Base-by-base conservation (phyloP, 2,113 vertebrate species). In the Silurus meridionalis region DNA sequence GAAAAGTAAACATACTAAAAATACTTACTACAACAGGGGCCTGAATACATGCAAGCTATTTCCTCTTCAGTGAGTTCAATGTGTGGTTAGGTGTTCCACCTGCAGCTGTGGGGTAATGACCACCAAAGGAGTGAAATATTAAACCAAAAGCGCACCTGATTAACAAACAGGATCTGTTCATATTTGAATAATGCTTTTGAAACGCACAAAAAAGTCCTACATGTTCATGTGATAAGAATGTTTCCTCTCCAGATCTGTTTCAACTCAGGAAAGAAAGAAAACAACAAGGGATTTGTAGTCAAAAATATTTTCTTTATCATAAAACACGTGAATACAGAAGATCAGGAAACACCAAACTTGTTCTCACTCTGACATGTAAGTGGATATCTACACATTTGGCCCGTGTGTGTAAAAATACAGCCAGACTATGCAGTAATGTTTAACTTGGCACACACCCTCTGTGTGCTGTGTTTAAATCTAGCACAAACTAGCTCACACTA, bases 271-370 rank as follows among this genome's bases (percentile, higher is more conserved):
- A 53, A 79, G 0, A 67, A 82, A 64, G 72, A 77, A 61, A 71
- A 17, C 67, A 0, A 17, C 17, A 79, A 55, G 9, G 11, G 53
- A 21, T 5, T n/a, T 60, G 72, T 83, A 80, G 74, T 83, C 5
- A 57, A 85, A 86, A 85, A 87, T 37, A 37, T 37, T n/a, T n/a
- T n/a, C 28, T 37, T 37, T 37, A 37, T 37, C 28, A 37, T 37
- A 37, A 37, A 37, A 37, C 28, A 37, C 28, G 2, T 37, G 2
- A 37, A 2, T 2, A 37, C 28, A 37, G 28, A 37, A 37, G 28
- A 37, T 37, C 28, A 37, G 28, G 28, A 37, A 37, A 37, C 28
- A 37, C 28, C 28, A 37, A 37, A 37, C 28, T 37, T 37, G 28
- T 37, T 37, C 28, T 37, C 28, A 37, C 28, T 37, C 1, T 37